Percentiles rank a stretch among this genome's conserved stretches.
Evolutionary conservation across 2,888 invertebrate species (phyloP).

Genomic region (Metopia argyrocephala): DNA sequence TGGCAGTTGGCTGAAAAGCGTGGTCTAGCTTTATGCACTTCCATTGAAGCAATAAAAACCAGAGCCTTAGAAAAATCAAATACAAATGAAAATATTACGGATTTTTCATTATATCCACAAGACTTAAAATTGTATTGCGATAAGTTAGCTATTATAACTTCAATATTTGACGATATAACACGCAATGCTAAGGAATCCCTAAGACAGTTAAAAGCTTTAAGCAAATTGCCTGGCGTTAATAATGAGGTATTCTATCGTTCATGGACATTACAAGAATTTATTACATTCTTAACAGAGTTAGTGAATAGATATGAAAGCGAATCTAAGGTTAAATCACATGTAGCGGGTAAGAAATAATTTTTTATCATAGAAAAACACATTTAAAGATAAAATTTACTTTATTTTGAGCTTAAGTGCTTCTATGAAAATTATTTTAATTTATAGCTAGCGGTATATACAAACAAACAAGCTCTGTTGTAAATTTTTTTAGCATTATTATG

Average conservation of each 20-base stretch:
- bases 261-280: conserved; percentile 73
- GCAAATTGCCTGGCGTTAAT: conserved; percentile 67
- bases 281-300: conserved; percentile 69
- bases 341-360: conserved; percentile 72
- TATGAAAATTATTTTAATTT: too few relatives aligned
- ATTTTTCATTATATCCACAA: conserved; percentile 67
- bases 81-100: conserved; percentile 16
- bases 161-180: conserved; percentile 72
- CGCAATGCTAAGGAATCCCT: conserved; percentile 68
- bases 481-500: too few relatives aligned
- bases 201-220: conserved; percentile 71
- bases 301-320: conserved; percentile 71
- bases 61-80: conserved; percentile 67
- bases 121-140: conserved; percentile 70
- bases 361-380: background rate
- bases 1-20: conserved; percentile 76
- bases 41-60: conserved; percentile 74
- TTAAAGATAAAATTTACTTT: too few relatives aligned
- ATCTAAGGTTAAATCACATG: conserved; percentile 69
- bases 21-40: conserved; percentile 72
- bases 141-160: conserved; percentile 72
- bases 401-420: too few relatives aligned
- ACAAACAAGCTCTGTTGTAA: too few relatives aligned
- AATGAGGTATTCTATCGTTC: conserved; percentile 72
- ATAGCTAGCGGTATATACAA: too few relatives aligned